These are phyloP conservation scores for Drosophila busckii DNA, from an alignment of 1,140 invertebrate species.

Conservation along the genomic window DNA sequence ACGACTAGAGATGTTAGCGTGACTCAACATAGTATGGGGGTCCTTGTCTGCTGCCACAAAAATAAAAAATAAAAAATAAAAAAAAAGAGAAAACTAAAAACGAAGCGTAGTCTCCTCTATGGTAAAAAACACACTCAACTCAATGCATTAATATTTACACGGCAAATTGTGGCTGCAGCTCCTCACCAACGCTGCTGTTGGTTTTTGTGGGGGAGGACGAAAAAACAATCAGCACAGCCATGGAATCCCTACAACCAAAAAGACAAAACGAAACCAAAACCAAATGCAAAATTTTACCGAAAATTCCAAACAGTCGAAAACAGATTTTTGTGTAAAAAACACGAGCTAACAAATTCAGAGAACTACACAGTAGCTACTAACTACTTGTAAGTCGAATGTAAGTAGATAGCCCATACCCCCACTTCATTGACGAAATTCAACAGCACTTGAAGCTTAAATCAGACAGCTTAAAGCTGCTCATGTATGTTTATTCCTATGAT, in stretches of 20 bases:
- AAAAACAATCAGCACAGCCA: constrained; percentile 22
- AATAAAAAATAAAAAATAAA: too few relatives aligned
- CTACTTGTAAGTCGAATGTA: too few relatives aligned
- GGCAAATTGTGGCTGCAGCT: constrained; percentile 64
- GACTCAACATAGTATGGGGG: too few relatives aligned
- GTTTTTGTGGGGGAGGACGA: constrained; percentile 46
- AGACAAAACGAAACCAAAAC: constrained; percentile 8
- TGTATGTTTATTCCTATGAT: too few relatives aligned
- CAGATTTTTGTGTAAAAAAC: constrained; percentile 46
- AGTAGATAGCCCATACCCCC: too few relatives aligned
- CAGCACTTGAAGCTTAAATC: too few relatives aligned
- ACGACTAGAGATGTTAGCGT: too few relatives aligned
- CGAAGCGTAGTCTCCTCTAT: constrained; percentile 12
- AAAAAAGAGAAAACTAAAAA: neutral
- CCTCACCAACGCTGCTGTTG: constrained; percentile 35
- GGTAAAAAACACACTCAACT: too few relatives aligned
- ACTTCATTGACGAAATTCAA: too few relatives aligned
- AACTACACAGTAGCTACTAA: too few relatives aligned
- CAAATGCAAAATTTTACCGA: constrained; percentile 25
- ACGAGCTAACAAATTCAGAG: constrained; percentile 1
- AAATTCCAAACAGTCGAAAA: constrained; percentile 58
- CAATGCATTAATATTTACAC: constrained; percentile 73
- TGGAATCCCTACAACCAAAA: constrained; percentile 10
- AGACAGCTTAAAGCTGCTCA: too few relatives aligned
- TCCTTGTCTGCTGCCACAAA: too few relatives aligned